Base-by-base conservation (phyloP, 2,888 invertebrate genomes). In the Andricus curvator region DNA sequence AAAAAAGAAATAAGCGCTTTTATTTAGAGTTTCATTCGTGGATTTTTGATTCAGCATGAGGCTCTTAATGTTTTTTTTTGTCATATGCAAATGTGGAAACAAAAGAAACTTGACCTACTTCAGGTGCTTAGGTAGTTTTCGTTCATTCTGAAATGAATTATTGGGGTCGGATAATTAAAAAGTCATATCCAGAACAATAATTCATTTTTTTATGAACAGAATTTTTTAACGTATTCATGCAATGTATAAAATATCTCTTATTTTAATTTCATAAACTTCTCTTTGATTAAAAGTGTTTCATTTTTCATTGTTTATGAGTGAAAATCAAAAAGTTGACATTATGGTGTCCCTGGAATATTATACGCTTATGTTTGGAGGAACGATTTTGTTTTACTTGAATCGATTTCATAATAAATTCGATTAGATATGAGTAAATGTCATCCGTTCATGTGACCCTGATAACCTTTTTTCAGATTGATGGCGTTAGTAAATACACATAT, bases 91-190 rank as follows among this genome's bases (percentile, higher is more conserved):
- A 64, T 41, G 22, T 60, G 64, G n/a, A 77, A 77, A 77, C 37
- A 77, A 77, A 60, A 77, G 62, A 77, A 77, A 37, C 41, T 77
- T 62, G 60, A 77, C 64, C 77, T 64, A 77, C 51, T 64, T 64
- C 51, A 37, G 44, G 37, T 41, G 62, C 25, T 60, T 60, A 41
- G 37, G 37, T 33, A 37, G 44, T 22, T 62, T 62, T 44, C 64
- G n/a, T 62, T 62, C 41, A 29, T 60, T 44, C 22, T 37, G 25
- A 62, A 77, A 29, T 62, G 37, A 77, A 60, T 77, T 62, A 62
- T 60, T 60, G 20, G 29, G 70, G 29, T 70, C 29, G 51, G 29
- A 70, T 70, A 51, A 51, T 70, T 70, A 51, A 51, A 70, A 70
- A 70, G 56, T 4, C 9, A n/a, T 56, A 11, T 17, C 5, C 29